Conservation (phyloP, 1,140 invertebrate genomes). For the Leptoteleia sp. region DNA sequence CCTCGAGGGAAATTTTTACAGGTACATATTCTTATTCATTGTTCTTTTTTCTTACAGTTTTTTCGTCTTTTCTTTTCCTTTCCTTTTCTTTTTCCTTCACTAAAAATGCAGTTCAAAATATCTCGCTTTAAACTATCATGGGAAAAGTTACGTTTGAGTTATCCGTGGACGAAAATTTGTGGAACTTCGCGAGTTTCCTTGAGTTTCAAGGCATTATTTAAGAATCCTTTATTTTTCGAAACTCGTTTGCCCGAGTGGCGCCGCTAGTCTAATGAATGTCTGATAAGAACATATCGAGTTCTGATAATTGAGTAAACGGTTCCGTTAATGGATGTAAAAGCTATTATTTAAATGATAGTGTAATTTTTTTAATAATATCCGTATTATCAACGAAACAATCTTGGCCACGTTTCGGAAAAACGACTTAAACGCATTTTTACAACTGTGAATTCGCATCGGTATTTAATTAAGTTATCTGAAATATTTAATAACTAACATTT, state of each 20-base stretch:
- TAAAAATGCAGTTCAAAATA: too few relatives aligned
- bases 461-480: background rate
- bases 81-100: too few relatives aligned
- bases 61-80: too few relatives aligned
- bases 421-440: background rate
- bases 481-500: too few relatives aligned
- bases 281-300: slow-evolving; percentile 33
- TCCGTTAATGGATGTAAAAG: slow-evolving; percentile 33
- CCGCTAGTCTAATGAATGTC: slow-evolving; percentile 14
- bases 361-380: slow-evolving; percentile 7
- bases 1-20: too few relatives aligned
- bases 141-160: background rate
- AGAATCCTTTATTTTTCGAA: slow-evolving; percentile 15
- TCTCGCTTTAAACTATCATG: background rate
- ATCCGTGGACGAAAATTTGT: too few relatives aligned
- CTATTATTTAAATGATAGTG: slow-evolving; percentile 14
- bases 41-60: too few relatives aligned
- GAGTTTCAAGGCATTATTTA: slow-evolving; percentile 3
- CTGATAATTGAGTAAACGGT: slow-evolving; percentile 36
- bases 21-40: too few relatives aligned
- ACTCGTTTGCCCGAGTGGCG: slow-evolving; percentile 40
- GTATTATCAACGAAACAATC: background rate
- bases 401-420: background rate
- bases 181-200: background rate
- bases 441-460: background rate